phyloP scores from a whole-genome alignment of 2,888 invertebrate genomes.

The Sicus ferrugineus region DNA sequence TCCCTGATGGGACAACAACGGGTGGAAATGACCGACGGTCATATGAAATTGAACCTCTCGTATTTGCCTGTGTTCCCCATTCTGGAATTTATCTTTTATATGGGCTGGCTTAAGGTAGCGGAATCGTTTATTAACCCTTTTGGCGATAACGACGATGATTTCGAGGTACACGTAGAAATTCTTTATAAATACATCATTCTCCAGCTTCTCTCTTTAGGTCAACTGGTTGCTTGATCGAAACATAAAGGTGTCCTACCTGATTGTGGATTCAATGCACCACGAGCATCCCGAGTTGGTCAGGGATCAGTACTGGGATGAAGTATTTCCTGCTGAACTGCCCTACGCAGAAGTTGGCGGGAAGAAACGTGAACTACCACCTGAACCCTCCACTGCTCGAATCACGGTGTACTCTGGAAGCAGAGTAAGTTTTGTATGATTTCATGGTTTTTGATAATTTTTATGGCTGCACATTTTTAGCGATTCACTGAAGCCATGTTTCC shows the following conservation, averaged over 20 bases:
- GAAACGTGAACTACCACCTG: slow-evolving; percentile 31
- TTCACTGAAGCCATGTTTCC: not conserved
- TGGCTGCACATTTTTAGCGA: not conserved
- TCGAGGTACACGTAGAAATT: slow-evolving; percentile 68
- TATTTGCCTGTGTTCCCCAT: slow-evolving; percentile 89
- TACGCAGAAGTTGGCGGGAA: slow-evolving; percentile 74
- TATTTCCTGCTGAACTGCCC: slow-evolving; percentile 82
- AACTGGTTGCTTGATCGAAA: slow-evolving; percentile 91
- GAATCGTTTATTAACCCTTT: slow-evolving; percentile 90
- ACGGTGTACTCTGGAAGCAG: slow-evolving; percentile 6
- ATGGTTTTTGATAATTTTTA: not conserved
- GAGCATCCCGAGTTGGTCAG: slow-evolving; percentile 85
- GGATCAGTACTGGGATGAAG: slow-evolving; percentile 91
- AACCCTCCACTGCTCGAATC: slow-evolving; percentile 36
- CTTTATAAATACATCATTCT: not conserved
- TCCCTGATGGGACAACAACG: slow-evolving; percentile 88
- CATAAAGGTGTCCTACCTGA: slow-evolving; percentile 82
- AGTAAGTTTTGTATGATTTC: not conserved
- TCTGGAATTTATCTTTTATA: slow-evolving; percentile 84
- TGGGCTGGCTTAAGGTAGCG: slow-evolving; percentile 91
- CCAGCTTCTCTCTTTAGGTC: no score
- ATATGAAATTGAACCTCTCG: slow-evolving; percentile 60
- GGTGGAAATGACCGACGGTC: no score
- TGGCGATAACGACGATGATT: slow-evolving; percentile 89
- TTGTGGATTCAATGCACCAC: slow-evolving; percentile 93